These are phyloP conservation scores for Nasua narica DNA, from an alignment of 2,797 vertebrate genomes.

Conservation along the genomic window DNA sequence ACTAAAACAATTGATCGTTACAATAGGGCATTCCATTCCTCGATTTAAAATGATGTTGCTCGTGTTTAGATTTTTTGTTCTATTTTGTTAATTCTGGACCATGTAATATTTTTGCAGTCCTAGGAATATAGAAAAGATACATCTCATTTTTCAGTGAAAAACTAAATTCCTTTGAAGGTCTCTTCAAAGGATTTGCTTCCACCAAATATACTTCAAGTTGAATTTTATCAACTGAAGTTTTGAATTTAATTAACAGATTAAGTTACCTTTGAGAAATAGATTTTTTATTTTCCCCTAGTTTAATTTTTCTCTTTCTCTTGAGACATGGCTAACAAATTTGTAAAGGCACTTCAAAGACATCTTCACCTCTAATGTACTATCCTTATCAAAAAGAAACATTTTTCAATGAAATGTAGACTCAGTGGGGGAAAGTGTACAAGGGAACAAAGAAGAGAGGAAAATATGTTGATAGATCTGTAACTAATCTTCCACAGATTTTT, in stretches of 20 bases:
- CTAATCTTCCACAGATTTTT: neutral
- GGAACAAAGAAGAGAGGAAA: neutral
- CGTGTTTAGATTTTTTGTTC: constrained; percentile 16
- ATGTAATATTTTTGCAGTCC: neutral
- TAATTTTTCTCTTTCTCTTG: constrained; percentile 47
- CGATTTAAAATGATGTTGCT: neutral
- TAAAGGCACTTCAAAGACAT: constrained; percentile 54
- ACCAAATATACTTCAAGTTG: constrained; percentile 34
- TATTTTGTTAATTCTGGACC: neutral
- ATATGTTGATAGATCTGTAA: neutral
- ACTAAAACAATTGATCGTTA: neutral
- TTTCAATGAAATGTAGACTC: constrained; percentile 31
- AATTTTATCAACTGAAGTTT: constrained; percentile 64
- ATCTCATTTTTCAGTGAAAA: constrained; percentile 25
- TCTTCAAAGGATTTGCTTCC: constrained; percentile 56
- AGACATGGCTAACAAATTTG: constrained; percentile 45
- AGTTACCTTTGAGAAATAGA: constrained; percentile 55
- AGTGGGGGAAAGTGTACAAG: neutral
- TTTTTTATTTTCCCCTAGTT: constrained; percentile 21
- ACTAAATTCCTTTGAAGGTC: constrained; percentile 44
- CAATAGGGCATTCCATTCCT: neutral
- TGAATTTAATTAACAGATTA: constrained; percentile 62
- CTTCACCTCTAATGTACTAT: constrained; percentile 49
- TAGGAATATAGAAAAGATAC: constrained; percentile 11
- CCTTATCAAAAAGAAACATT: constrained; percentile 40